Evolutionary conservation across 2,113 vertebrate genomes (phyloP).

Genomic region (Xiphias gladius): DNA sequence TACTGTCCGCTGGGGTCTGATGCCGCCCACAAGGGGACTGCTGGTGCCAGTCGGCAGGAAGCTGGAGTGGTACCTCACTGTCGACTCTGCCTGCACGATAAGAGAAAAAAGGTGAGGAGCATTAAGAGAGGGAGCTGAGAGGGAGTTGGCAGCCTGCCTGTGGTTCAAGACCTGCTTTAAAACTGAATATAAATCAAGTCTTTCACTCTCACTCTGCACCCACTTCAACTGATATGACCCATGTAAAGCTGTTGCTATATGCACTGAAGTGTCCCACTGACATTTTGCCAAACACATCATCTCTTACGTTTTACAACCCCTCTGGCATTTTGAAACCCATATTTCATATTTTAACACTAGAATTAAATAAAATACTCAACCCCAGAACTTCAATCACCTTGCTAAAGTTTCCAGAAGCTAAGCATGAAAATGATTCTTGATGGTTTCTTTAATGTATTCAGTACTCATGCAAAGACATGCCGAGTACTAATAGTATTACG

Average conservation of each 20-base stretch:
- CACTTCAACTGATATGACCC: conserved; percentile 56
- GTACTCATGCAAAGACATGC: conserved; percentile 34
- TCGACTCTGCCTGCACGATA: conserved; percentile 80
- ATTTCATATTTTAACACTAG: conserved; percentile 63
- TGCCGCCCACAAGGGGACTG: conserved; percentile 81
- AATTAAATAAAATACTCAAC: conserved; percentile 48
- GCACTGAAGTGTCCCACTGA: conserved; percentile 27
- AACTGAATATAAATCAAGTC: conserved; percentile 69
- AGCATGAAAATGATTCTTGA: conserved; percentile 28
- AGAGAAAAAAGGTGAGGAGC: conserved; percentile 36
- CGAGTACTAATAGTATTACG: conserved; percentile 22
- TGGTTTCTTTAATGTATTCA: conserved; percentile 26
- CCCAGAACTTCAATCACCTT: conserved; percentile 56
- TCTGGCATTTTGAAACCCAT: conserved; percentile 52
- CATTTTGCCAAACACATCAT: conserved; percentile 62
- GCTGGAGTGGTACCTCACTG: conserved; percentile 81
- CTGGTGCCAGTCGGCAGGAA: conserved; percentile 84
- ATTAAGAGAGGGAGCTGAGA: conserved; percentile 45
- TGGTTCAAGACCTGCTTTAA: conserved; percentile 53
- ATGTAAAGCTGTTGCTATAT: conserved; percentile 36
- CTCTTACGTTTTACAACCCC: conserved; percentile 61
- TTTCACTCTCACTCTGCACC: conserved; percentile 41
- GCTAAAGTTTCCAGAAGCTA: conserved; percentile 19
- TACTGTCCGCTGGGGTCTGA: conserved; percentile 80
- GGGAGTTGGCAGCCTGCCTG: conserved; percentile 62